phyloP scores from a whole-genome alignment of 2,113 vertebrate genomes.

The Myotis lucifugus region DNA sequence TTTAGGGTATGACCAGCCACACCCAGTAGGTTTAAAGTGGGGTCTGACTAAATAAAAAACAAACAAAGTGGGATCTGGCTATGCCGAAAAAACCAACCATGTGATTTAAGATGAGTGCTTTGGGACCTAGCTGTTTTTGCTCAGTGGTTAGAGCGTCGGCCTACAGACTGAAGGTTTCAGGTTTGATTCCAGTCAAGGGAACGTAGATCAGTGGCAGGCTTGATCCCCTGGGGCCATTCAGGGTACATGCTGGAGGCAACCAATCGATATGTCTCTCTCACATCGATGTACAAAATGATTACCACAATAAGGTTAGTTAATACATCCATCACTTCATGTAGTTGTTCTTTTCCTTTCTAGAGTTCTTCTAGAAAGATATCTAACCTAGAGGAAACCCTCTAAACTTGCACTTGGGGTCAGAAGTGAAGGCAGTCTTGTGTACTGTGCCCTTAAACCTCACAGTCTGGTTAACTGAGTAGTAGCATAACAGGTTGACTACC shows the following conservation, averaged over 20 bases:
- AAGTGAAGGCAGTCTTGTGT: neutral
- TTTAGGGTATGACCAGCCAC: neutral
- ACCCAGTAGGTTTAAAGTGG: neutral
- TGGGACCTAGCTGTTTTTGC: too few species aligned
- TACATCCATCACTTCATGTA: neutral
- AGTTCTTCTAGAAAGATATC: neutral
- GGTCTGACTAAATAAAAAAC: too few species aligned
- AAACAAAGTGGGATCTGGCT: neutral
- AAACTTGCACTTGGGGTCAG: neutral
- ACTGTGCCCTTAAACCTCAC: neutral
- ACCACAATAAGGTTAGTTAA: neutral
- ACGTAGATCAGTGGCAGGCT: too few species aligned
- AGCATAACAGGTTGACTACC: neutral
- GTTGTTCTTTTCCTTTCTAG: neutral
- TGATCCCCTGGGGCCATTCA: too few species aligned
- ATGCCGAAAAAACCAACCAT: neutral
- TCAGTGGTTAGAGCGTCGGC: too few species aligned
- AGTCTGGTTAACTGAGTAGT: neutral
- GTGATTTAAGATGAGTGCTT: neutral
- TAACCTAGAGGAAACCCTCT: neutral
- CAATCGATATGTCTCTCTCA: too few species aligned
- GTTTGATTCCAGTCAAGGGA: too few species aligned
- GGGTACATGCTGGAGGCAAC: too few species aligned
- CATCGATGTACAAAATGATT: neutral
- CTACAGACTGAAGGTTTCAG: too few species aligned